phyloP scores from a whole-genome alignment of 2,888 invertebrate genomes.

The Machimus atricapillus region DNA sequence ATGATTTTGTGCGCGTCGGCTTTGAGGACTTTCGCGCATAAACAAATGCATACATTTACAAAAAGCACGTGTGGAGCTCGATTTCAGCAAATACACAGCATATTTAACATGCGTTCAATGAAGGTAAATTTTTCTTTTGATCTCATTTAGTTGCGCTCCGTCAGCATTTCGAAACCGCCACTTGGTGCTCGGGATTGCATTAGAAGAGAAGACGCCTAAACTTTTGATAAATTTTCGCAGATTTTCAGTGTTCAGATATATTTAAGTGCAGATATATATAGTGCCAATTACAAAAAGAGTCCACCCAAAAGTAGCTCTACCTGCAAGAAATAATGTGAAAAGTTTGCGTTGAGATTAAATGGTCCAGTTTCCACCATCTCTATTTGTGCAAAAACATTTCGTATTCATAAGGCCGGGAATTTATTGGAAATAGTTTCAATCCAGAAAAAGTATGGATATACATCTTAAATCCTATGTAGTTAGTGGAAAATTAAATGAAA shows the following conservation, averaged over 20 bases:
- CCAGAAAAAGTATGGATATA: neutral
- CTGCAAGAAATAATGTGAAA: neutral
- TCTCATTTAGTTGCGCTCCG: conserved; percentile 2
- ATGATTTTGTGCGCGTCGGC: conserved; percentile 46
- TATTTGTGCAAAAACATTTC: neutral
- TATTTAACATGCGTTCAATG: neutral
- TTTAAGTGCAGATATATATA: neutral
- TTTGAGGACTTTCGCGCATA: conserved; percentile 48
- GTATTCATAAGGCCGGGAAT: neutral
- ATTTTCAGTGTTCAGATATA: neutral
- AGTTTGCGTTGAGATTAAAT: neutral
- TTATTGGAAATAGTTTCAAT: neutral
- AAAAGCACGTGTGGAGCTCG: neutral
- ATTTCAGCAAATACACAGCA: conserved; percentile 1
- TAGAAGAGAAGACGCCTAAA: neutral
- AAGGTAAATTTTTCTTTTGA: conserved; percentile 13
- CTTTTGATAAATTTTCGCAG: neutral
- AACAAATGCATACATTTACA: conserved; percentile 48
- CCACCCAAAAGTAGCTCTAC: neutral
- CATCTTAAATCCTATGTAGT: neutral
- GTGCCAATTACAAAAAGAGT: neutral
- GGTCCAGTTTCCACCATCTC: conserved; percentile 4
- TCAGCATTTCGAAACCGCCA: conserved; percentile 12
- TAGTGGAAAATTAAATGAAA: neutral
- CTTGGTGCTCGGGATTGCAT: neutral